Evolutionary conservation across 37 sponge, comb jelly and placozoan species (phyloP), one percentile per base, ranked within the genome.

Genomic region (Oopsacas minuta): DNA sequence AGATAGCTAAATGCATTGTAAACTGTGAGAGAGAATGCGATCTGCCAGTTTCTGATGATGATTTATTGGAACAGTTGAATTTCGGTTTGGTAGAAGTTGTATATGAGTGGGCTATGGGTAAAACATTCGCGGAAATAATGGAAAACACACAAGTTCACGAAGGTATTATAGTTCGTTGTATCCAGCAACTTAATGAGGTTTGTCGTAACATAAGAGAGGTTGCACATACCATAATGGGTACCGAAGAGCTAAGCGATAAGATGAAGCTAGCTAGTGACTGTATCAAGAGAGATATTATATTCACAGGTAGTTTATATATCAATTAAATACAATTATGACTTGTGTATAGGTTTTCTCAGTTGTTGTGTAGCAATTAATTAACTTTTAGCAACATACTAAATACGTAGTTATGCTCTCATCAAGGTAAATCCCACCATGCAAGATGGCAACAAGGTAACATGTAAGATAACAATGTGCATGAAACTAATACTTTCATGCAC

Each of bases 281-380:
- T 1, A 95, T 98, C 82, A 93, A 89, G 84, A 87, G 94, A 86
- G 99, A 98, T 85, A 98, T 98, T 85, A 91, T 94, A 20, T 98
- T 98, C 89, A 94, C 99, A 49, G 99, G 94, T 32, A 98, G 99
- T 88, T 84, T 98, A 34, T 98, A 98, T 87, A 92, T 92, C n/a
- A 87, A 90, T 38, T 95, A 51, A 81, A 52, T 84, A 39, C n/a
- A n/a, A n/a, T n/a, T n/a, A n/a, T n/a, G n/a, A n/a, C n/a, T n/a
- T n/a, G n/a, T n/a, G n/a, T n/a, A n/a, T n/a, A n/a, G n/a, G n/a
- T n/a, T n/a, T n/a, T n/a, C n/a, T n/a, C n/a, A n/a, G n/a, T n/a
- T n/a, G n/a, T n/a, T n/a, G n/a, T n/a, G n/a, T n/a, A n/a, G n/a
- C n/a, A n/a, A n/a, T n/a, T n/a, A n/a, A n/a, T n/a, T n/a, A n/a